Evolutionary conservation across 1,140 invertebrate genomes (phyloP).

Genomic region (Atta texana): DNA sequence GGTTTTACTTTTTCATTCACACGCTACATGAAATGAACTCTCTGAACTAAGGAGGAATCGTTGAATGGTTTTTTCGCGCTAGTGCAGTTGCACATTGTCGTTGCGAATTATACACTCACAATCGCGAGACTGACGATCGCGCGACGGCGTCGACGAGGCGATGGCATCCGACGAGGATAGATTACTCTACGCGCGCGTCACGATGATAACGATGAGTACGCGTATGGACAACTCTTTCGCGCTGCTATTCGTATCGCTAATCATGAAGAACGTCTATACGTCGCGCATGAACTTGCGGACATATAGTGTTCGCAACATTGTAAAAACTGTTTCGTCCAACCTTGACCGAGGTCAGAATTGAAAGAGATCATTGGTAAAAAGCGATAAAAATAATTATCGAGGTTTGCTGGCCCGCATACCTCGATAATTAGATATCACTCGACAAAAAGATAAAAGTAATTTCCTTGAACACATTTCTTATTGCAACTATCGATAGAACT

Average conservation of each 20-base stretch:
- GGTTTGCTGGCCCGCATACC: neutral
- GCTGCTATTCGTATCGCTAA: slow-evolving; percentile 32
- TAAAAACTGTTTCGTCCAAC: neutral
- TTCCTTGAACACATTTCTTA: neutral
- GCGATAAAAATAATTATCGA: slow-evolving; percentile 18
- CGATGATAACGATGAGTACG: slow-evolving; percentile 70
- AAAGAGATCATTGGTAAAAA: neutral
- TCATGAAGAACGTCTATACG: slow-evolving; percentile 12
- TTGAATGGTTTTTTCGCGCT: neutral
- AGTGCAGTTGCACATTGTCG: neutral
- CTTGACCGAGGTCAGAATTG: neutral
- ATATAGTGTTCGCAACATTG: neutral
- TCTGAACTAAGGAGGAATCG: neutral
- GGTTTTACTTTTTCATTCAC: neutral
- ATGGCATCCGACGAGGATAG: slow-evolving; percentile 62
- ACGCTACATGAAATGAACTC: neutral
- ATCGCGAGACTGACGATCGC: slow-evolving; percentile 48
- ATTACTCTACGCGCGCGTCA: slow-evolving; percentile 65
- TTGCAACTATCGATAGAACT: neutral
- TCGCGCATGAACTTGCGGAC: neutral
- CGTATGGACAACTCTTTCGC: slow-evolving; percentile 43
- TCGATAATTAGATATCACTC: neutral
- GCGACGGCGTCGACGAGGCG: slow-evolving; percentile 33
- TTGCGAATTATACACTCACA: slow-evolving; percentile 47
- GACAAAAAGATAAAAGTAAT: neutral